Percentiles rank a stretch among this genome's conserved stretches.
These are phyloP conservation scores for Leptoclinus maculatus DNA, from an alignment of 2,797 vertebrate genomes.

Conservation along the genomic window DNA sequence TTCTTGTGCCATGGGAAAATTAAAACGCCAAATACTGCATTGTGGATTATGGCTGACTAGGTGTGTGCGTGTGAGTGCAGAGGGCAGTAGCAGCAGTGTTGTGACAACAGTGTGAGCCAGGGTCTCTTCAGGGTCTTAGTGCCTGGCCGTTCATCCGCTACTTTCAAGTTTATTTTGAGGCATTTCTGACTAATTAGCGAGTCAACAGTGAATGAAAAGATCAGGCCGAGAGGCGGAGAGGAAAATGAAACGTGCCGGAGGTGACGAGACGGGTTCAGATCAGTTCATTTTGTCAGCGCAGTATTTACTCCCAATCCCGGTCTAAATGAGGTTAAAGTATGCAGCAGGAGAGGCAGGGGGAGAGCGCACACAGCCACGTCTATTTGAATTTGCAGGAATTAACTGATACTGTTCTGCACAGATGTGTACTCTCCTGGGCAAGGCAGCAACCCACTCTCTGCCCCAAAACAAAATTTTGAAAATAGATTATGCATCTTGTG, in stretches of 20 bases:
- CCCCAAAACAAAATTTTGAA: conserved; percentile 29
- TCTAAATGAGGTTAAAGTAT: conserved; percentile 56
- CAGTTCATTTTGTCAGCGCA: conserved; percentile 2
- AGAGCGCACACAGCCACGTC: conserved; percentile 39
- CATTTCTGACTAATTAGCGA: conserved; percentile 48
- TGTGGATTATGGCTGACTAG: conserved; percentile 17
- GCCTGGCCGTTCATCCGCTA: conserved; percentile 25
- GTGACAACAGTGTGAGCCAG: conserved; percentile 67
- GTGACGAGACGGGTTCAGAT: conserved; percentile 36
- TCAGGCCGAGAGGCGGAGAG: conserved; percentile 17
- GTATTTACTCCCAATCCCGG: conserved; percentile 28
- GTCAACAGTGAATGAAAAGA: conserved; percentile 41
- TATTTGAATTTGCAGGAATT: conserved; percentile 55
- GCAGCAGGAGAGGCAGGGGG: conserved; percentile 27
- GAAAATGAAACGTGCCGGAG: conserved; percentile 34
- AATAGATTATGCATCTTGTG: conserved; percentile 32
- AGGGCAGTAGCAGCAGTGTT: conserved; percentile 72
- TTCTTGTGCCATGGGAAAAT: conserved; percentile 35
- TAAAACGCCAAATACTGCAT: conserved; percentile 32
- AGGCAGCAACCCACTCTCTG: conserved; percentile 28
- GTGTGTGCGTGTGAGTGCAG: conserved; percentile 33
- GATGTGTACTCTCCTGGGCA: conserved; percentile 23
- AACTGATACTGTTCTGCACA: conserved; percentile 42
- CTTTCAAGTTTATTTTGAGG: conserved; percentile 35
- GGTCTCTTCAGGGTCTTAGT: conserved; percentile 68